Percentiles rank a stretch among this genome's conserved stretches.
Conservation (phyloP, 1,140 invertebrate genomes). For the Asobara japonica region DNA sequence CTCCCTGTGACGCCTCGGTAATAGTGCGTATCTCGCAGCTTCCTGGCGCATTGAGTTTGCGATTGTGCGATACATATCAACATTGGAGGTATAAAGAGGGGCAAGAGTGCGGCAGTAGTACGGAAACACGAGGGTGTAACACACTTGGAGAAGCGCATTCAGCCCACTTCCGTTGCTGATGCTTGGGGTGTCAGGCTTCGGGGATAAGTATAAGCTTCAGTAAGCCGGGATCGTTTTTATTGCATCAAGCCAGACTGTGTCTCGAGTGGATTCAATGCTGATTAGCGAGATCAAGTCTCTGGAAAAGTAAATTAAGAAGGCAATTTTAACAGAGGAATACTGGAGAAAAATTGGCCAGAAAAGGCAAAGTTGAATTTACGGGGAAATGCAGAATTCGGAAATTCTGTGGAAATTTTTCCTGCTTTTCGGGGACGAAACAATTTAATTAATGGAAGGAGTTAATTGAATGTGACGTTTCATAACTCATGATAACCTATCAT, state of each 20-base stretch:
- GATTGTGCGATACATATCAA: constrained; percentile 9
- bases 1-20: constrained; percentile 42
- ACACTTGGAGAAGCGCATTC: constrained; percentile 17
- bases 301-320: too few species aligned
- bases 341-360: too few species aligned
- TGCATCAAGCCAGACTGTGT: constrained; percentile 26
- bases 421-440: neutral
- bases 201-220: constrained; percentile 19
- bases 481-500: constrained; percentile 56
- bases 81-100: neutral
- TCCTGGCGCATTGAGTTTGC: constrained; percentile 5
- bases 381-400: neutral
- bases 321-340: too few species aligned
- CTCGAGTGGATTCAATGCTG: constrained; percentile 23
- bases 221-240: constrained; percentile 32
- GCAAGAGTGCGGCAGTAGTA: neutral
- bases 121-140: constrained; percentile 6
- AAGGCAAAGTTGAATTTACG: too few species aligned
- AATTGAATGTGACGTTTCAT: constrained; percentile 36
- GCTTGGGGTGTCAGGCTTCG: neutral
- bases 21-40: constrained; percentile 36
- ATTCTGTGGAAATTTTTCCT: neutral
- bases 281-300: neutral
- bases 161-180: constrained; percentile 23
- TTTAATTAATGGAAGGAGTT: neutral